Evolutionary conservation across 2,113 vertebrate species (phyloP), one percentile per base, ranked within the genome.

Genomic region (Onychorhynchus coronatus): DNA sequence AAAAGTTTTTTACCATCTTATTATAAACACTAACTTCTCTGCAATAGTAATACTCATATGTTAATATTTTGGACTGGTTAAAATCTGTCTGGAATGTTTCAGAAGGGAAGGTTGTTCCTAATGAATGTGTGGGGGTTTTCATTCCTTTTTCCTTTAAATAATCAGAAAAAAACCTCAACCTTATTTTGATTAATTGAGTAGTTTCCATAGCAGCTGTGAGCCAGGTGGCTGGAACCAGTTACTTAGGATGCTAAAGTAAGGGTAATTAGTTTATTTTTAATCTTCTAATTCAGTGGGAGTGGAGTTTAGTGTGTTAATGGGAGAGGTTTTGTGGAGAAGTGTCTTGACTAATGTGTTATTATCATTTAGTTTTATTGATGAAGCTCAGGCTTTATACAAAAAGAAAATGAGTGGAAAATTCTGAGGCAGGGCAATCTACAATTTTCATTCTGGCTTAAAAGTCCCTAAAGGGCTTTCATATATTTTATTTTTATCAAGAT

Each of bases 241-340:
- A 88, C 89, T 93, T 90, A 83, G 72, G 62, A 89, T 92, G 85
- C 67, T 95, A 90, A 87, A 97, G 92, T 97, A 80, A 92, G 65
- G 46, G 78, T 96, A 97, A 97, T 97, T 97, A 94, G 84, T 97
- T 97, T 96, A 96, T 96, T 97, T 96, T 97, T 97, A 95, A 97
- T 95, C 89, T 96, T 93, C 81, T 92, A 96, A 91, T 95, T 97
- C 52, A 61, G 59, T 94, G 75, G 78, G 89, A 96, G 83, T 97
- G 41, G 66, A 96, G 75, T 96, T 92, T 89, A 82, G 59, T 67
- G 74, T 85, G 84, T 85, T 97, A 97, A 97, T 92, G 82, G 84
- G 59, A 90, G 81, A 92, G 84, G 86, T 91, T 95, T 73, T 66
- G 27, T 82, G 5, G 4, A 95, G 70, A 91, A 91, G 46, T 35